Conservation (phyloP, 1,140 invertebrate species). For the Heliconius hermathena region DNA sequence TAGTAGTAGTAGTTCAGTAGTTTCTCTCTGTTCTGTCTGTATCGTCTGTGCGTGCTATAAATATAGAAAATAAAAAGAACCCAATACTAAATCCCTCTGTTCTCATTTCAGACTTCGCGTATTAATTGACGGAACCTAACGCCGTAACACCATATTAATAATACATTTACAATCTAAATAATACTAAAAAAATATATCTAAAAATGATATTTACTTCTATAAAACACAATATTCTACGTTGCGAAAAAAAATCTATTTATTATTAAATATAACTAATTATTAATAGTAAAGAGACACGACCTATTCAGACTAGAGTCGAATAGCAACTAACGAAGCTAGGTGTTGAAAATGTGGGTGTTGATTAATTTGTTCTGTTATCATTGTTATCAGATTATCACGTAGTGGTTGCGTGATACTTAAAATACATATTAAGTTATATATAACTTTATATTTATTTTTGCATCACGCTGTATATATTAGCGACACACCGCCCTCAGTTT, state of each 20-base stretch:
- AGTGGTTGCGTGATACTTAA: constrained; percentile 7
- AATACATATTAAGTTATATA: neutral
- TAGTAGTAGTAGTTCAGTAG: too few relatives aligned
- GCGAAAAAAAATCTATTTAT: too few relatives aligned
- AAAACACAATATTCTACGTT: neutral
- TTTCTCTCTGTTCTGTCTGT: too few relatives aligned
- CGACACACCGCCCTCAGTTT: too few relatives aligned
- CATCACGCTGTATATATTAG: too few relatives aligned
- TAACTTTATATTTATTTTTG: neutral
- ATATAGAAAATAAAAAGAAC: too few relatives aligned
- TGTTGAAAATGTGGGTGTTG: constrained; percentile 11
- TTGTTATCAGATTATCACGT: constrained; percentile 26
- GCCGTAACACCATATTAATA: neutral
- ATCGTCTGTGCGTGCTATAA: too few relatives aligned
- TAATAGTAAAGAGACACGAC: neutral
- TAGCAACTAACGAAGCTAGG: constrained; percentile 6
- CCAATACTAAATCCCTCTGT: neutral
- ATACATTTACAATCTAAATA: neutral
- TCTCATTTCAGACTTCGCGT: neutral
- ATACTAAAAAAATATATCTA: neutral
- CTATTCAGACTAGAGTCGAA: neutral
- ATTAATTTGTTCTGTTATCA: constrained; percentile 29
- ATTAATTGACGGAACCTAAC: neutral
- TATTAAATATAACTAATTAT: constrained; percentile 3
- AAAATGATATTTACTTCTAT: constrained; percentile 7